Percentiles rank a stretch among this genome's conserved stretches.
Conservation (phyloP, 2,797 vertebrate species). For the Microctenopoma lineatum region DNA sequence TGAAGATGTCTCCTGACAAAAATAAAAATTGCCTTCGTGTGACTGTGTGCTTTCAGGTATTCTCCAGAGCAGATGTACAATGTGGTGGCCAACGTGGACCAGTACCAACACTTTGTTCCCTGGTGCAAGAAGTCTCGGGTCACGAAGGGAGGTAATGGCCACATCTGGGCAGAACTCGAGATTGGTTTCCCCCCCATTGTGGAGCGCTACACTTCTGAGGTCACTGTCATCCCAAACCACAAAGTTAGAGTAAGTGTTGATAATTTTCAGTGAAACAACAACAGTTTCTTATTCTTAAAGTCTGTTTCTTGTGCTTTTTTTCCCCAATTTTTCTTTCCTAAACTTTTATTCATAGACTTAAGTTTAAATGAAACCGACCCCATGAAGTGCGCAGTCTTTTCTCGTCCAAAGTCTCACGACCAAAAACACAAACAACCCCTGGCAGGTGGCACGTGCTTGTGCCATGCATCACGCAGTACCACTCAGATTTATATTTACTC, state of each 20-base stretch:
- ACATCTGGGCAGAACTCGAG: constrained; percentile 75
- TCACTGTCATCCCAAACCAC: constrained; percentile 81
- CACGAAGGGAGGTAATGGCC: constrained; percentile 52
- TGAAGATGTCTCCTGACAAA: too few species aligned
- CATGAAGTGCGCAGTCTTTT: background rate
- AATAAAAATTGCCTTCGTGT: background rate
- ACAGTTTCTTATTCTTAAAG: too few species aligned
- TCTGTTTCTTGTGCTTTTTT: background rate
- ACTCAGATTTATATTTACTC: too few species aligned
- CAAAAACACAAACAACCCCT: background rate
- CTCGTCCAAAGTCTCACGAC: background rate
- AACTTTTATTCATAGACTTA: background rate
- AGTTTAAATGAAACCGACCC: background rate
- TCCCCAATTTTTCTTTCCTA: background rate
- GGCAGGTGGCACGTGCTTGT: background rate
- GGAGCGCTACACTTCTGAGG: constrained; percentile 84
- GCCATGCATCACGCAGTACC: background rate
- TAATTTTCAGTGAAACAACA: background rate
- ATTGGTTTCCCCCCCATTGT: constrained; percentile 85
- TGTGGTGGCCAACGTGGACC: constrained; percentile 81
- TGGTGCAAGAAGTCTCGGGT: constrained; percentile 86
- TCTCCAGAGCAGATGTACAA: constrained; percentile 83
- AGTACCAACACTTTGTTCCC: constrained; percentile 86
- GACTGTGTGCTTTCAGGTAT: constrained; percentile 71
- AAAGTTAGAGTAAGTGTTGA: constrained; percentile 80